Percentiles rank a stretch among this genome's conserved stretches.
Conservation (phyloP, 2,113 vertebrate genomes). For the Tragelaphus imberbis region DNA sequence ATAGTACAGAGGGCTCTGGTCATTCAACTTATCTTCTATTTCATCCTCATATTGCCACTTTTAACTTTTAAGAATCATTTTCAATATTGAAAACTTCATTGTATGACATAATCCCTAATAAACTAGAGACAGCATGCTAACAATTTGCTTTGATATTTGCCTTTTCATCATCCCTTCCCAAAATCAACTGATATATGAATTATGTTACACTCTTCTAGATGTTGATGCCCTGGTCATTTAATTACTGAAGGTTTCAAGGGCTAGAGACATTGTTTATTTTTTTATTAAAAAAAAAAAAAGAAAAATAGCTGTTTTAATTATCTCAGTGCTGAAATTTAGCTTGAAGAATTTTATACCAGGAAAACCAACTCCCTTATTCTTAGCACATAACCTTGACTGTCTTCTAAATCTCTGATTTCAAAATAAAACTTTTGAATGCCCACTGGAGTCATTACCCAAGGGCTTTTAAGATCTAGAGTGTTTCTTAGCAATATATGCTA, state of each 20-base stretch:
- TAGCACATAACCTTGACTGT: constrained; percentile 64
- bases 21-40: neutral
- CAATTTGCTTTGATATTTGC: neutral
- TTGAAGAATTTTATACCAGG: constrained; percentile 64
- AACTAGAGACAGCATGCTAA: neutral
- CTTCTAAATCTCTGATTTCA: constrained; percentile 58
- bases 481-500: neutral
- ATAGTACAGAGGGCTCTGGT: neutral
- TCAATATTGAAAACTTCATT: neutral
- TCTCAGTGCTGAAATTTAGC: constrained; percentile 71
- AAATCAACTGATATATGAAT: neutral
- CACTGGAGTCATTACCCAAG: constrained; percentile 49
- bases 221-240: neutral
- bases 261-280: constrained; percentile 17
- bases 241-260: constrained; percentile 21
- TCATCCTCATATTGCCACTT: neutral
- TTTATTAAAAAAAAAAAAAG: neutral
- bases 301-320: constrained; percentile 60
- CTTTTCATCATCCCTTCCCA: neutral
- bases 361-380: constrained; percentile 47
- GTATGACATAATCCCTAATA: neutral
- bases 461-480: constrained; percentile 9
- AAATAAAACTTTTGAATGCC: constrained; percentile 59
- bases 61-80: neutral
- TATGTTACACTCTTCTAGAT: neutral